Evolutionary conservation across 2,113 vertebrate genomes (phyloP).

Genomic region (Elephas maximus): DNA sequence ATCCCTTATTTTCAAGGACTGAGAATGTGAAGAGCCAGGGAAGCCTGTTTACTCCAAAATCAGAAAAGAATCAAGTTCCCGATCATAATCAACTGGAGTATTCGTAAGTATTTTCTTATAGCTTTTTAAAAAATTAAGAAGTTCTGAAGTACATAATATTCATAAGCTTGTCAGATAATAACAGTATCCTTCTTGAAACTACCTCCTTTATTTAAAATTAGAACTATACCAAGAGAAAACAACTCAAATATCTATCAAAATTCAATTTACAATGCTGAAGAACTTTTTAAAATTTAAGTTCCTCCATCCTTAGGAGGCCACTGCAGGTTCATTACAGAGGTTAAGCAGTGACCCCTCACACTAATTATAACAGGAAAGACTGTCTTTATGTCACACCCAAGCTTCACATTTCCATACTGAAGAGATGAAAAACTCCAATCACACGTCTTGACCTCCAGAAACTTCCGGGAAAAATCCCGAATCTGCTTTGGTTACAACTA

Average conservation of each 20-base stretch:
- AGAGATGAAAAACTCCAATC: neutral
- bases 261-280: conserved; percentile 14
- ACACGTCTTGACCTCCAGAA: neutral
- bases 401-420: conserved; percentile 16
- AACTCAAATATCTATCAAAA: neutral
- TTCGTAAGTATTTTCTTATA: neutral
- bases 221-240: neutral
- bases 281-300: neutral
- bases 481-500: conserved; percentile 39
- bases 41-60: conserved; percentile 22
- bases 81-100: neutral
- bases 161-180: neutral
- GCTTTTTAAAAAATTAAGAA: conserved; percentile 4
- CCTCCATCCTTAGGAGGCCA: neutral
- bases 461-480: neutral
- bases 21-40: neutral
- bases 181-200: neutral
- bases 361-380: neutral
- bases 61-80: neutral
- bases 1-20: neutral
- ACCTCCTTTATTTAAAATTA: conserved; percentile 31
- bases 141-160: neutral
- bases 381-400: neutral
- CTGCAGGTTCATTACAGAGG: neutral
- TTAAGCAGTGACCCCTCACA: neutral